These are phyloP conservation scores for Phataginus tetradactyla DNA, from an alignment of 2,797 vertebrate genomes.

Conservation along the genomic window DNA sequence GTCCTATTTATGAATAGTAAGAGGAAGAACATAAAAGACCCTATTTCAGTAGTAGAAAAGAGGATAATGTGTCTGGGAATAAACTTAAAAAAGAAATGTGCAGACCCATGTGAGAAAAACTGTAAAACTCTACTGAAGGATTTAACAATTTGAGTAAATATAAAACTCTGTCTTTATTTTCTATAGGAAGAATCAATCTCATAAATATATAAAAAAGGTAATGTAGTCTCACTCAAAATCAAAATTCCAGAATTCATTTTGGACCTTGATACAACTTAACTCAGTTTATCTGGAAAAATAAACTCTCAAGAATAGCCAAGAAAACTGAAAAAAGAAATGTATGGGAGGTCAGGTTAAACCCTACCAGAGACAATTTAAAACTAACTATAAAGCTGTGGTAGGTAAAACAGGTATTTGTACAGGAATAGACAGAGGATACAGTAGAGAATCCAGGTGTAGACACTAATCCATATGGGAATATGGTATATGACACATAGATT, in stretches of 20 bases:
- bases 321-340: not conserved
- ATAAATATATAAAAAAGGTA: conserved; percentile 17
- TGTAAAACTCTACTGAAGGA: not conserved
- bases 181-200: not conserved
- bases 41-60: not conserved
- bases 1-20: conserved; percentile 1
- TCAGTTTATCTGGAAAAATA: not conserved
- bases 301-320: not conserved
- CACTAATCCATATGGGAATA: not conserved
- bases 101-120: not conserved
- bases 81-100: not conserved
- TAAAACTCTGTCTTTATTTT: not conserved
- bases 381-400: not conserved
- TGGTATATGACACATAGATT: not conserved
- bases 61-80: not conserved
- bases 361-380: not conserved
- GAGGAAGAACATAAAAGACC: not conserved
- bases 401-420: not conserved
- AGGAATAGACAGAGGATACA: not conserved
- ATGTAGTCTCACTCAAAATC: not conserved
- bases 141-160: not conserved
- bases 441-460: not conserved
- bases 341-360: not conserved
- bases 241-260: not conserved
- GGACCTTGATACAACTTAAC: not conserved